Percentiles rank a stretch among this genome's conserved stretches.
Evolutionary conservation across 2,888 invertebrate species (phyloP).

Genomic region (Temnothorax unifasciatus): DNA sequence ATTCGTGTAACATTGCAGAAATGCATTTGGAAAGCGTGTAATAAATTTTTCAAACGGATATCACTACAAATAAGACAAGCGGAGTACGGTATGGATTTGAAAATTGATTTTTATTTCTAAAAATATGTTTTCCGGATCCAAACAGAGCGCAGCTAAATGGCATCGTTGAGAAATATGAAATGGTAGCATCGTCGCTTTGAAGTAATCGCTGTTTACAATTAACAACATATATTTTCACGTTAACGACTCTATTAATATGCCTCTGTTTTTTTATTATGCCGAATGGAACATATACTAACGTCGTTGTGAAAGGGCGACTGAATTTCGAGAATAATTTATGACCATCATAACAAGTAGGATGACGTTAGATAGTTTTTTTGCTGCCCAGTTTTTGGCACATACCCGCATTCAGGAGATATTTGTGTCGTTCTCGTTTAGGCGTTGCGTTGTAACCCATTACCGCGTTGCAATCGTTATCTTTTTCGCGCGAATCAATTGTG

Average conservation of each 20-base stretch:
- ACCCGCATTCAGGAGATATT: background rate
- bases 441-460: background rate
- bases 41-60: slow-evolving; percentile 20
- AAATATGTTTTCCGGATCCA: background rate
- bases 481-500: background rate
- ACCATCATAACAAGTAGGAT: background rate
- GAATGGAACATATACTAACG: background rate
- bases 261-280: background rate
- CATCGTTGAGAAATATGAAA: background rate
- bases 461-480: background rate
- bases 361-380: slow-evolving; percentile 19
- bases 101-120: background rate
- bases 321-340: slow-evolving; percentile 30
- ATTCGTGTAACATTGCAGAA: slow-evolving; percentile 11
- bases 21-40: background rate
- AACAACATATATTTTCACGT: slow-evolving; percentile 4
- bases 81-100: background rate
- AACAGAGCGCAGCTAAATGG: background rate
- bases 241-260: background rate
- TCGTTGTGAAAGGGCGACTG: background rate
- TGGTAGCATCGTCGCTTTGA: background rate
- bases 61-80: background rate
- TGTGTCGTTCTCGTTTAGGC: background rate
- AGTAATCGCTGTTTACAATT: background rate
- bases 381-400: slow-evolving; percentile 12